Conservation (phyloP, 2,113 vertebrate species). For the Coracopsis vasa region DNA sequence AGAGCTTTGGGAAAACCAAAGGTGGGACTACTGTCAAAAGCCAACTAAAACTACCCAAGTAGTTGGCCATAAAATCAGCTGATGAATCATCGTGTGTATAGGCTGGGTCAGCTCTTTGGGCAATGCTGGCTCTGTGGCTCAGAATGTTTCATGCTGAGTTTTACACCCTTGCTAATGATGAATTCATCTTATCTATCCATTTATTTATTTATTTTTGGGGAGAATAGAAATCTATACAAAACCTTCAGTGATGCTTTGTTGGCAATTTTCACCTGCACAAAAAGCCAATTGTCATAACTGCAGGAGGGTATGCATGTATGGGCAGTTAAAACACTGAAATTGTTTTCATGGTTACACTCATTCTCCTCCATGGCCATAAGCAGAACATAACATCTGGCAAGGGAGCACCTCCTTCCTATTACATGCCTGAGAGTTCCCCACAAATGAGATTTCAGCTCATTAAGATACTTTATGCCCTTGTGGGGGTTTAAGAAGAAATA, state of each 20-base stretch:
- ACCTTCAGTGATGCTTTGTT: neutral
- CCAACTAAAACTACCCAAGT: neutral
- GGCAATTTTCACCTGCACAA: neutral
- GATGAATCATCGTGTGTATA: neutral
- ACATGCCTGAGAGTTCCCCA: neutral
- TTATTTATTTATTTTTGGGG: too few species aligned
- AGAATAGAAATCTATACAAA: neutral
- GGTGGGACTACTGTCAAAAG: neutral
- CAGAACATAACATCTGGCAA: neutral
- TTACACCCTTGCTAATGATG: neutral
- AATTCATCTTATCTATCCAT: neutral
- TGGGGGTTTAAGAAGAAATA: neutral
- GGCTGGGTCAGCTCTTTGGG: neutral
- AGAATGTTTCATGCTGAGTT: neutral
- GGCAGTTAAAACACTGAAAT: neutral
- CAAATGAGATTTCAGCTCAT: neutral
- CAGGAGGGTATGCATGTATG: neutral
- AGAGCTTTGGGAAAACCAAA: neutral
- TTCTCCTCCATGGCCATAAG: neutral
- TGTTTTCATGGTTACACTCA: rapidly evolving
- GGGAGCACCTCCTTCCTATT: neutral
- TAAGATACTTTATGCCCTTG: neutral
- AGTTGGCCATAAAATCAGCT: neutral
- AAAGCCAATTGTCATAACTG: neutral
- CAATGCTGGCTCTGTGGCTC: neutral